These are phyloP conservation scores for Alauda arvensis DNA, from an alignment of 2,797 vertebrate species.

Conservation along the genomic window DNA sequence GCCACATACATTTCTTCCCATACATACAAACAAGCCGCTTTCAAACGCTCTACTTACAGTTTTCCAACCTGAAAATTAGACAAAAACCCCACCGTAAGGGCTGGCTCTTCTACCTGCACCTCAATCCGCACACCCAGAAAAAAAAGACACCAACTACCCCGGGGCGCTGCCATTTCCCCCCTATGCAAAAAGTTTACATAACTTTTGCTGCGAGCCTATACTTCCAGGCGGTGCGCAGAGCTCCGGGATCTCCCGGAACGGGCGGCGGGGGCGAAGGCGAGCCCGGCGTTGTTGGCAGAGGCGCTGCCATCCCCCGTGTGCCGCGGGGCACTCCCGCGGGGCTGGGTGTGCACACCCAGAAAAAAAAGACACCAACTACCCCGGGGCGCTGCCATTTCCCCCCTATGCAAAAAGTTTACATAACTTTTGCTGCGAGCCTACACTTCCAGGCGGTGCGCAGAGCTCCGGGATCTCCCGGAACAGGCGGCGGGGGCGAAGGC, in stretches of 20 bases:
- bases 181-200: conserved; percentile 55
- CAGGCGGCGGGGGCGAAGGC: not conserved
- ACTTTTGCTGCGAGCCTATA: conserved; percentile 30
- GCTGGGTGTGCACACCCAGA: not conserved
- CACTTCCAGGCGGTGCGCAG: not conserved
- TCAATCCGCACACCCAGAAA: not conserved
- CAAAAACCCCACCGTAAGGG: not conserved
- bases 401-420: conserved; percentile 53
- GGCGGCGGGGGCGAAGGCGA: not conserved
- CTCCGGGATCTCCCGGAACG: not conserved
- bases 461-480: not conserved
- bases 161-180: conserved; percentile 27
- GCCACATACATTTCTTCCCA: not conserved
- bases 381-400: conserved; percentile 27
- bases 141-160: not conserved
- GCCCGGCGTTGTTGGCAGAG: not conserved
- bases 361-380: not conserved
- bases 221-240: not conserved
- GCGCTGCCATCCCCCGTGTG: not conserved
- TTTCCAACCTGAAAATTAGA: not conserved
- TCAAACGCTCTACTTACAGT: not conserved
- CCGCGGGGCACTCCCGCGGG: not conserved
- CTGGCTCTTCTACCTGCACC: not conserved
- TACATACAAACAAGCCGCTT: not conserved
- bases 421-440: conserved; percentile 44